Conservation (phyloP, 2,888 invertebrate genomes). For the Tolmerus cingulatus region DNA sequence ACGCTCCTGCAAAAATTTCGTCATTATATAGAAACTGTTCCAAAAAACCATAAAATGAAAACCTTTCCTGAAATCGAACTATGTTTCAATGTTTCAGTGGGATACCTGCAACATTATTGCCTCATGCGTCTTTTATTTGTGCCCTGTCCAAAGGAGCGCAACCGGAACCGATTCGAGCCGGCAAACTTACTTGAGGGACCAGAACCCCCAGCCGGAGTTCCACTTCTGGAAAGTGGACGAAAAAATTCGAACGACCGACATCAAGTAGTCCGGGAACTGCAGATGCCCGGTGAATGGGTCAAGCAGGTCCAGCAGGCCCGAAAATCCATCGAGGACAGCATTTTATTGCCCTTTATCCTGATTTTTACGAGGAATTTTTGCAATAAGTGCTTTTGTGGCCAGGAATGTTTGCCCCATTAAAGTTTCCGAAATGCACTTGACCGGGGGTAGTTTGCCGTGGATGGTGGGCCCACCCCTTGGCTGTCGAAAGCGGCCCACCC, state of each 20-base stretch:
- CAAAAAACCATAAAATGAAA: neutral
- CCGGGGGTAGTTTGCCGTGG: neutral
- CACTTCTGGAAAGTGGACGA: neutral
- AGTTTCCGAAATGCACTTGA: neutral
- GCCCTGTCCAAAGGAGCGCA: neutral
- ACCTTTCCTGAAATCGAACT: neutral
- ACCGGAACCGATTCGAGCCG: neutral
- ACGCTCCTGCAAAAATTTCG: neutral
- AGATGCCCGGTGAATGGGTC: neutral
- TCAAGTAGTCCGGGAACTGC: neutral
- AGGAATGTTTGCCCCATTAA: neutral
- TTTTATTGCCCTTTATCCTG: conserved; percentile 2
- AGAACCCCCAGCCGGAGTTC: neutral
- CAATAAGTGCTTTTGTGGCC: conserved; percentile 12
- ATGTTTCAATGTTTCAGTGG: neutral
- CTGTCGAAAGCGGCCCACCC: no score
- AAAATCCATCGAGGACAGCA: neutral
- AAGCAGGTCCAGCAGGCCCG: neutral
- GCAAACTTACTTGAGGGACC: neutral
- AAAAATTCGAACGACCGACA: neutral
- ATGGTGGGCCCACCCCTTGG: neutral
- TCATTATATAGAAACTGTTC: neutral
- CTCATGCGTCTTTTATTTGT: neutral
- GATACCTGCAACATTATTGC: neutral
- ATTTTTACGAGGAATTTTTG: conserved; percentile 19